Percentiles rank a stretch among this genome's conserved stretches.
phyloP scores from a whole-genome alignment of 92 coral and sea anemone genomes.

The Zoanthus solanderi region DNA sequence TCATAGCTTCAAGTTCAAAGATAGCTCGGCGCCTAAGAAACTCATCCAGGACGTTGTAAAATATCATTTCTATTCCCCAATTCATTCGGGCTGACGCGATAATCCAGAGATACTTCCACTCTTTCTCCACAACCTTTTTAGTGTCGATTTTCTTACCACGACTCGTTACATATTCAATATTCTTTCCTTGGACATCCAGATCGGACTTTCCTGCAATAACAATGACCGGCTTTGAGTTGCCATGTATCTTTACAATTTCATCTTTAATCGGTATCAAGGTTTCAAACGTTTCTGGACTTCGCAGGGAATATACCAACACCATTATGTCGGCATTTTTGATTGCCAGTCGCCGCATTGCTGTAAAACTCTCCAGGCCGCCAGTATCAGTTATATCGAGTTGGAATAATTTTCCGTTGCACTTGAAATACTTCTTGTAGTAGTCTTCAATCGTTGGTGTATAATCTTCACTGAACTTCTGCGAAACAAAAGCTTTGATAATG shows the following conservation, averaged over 20 bases:
- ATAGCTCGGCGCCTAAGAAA: slow-evolving; percentile 48
- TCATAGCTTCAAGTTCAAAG: neutral
- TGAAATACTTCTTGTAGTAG: slow-evolving; percentile 11
- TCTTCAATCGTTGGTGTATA: slow-evolving; percentile 31
- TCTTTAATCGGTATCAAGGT: slow-evolving; percentile 17
- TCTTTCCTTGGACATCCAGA: slow-evolving; percentile 23
- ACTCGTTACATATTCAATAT: slow-evolving; percentile 25
- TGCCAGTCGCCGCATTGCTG: slow-evolving; percentile 36
- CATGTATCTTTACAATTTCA: slow-evolving; percentile 26
- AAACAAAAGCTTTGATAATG: slow-evolving; percentile 1
- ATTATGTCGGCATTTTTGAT: slow-evolving; percentile 16
- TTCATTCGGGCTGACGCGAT: slow-evolving; percentile 75
- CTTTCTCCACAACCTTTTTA: slow-evolving; percentile 67
- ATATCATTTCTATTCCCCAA: slow-evolving; percentile 76
- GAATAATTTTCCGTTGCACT: neutral
- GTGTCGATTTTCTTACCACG: slow-evolving; percentile 58
- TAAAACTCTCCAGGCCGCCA: slow-evolving; percentile 35
- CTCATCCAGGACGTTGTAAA: slow-evolving; percentile 68
- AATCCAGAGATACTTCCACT: slow-evolving; percentile 79
- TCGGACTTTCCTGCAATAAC: slow-evolving; percentile 23
- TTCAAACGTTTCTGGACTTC: slow-evolving; percentile 30
- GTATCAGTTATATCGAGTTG: slow-evolving; percentile 30
- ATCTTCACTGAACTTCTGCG: slow-evolving; percentile 1
- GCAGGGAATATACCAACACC: slow-evolving; percentile 22
- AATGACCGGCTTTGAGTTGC: slow-evolving; percentile 24